These are phyloP conservation scores for Drosophila elegans DNA, from an alignment of 1,140 invertebrate species.

Conservation along the genomic window DNA sequence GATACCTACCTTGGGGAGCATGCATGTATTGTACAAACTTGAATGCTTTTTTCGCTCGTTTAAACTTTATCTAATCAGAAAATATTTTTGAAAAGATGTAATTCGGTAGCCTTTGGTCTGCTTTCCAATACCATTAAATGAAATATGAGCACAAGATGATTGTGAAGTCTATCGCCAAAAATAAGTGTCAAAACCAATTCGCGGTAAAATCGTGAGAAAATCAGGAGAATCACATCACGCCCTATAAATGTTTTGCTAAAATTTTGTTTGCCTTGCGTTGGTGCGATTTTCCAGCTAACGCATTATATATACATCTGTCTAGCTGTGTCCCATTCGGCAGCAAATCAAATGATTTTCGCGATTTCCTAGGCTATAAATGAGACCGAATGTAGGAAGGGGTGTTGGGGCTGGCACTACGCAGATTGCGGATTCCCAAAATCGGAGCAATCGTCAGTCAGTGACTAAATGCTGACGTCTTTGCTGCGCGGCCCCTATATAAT, in stretches of 20 bases:
- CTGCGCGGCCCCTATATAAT: slow-evolving; percentile 36
- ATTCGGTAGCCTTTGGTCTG: background rate
- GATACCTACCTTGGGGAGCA: no score
- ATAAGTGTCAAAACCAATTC: slow-evolving; percentile 40
- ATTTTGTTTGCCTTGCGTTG: slow-evolving; percentile 15
- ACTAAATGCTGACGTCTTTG: slow-evolving; percentile 65
- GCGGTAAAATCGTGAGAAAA: slow-evolving; percentile 29
- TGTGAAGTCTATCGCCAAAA: slow-evolving; percentile 6
- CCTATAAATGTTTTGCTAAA: slow-evolving; percentile 63
- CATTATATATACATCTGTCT: slow-evolving; percentile 15
- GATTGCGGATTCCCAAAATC: slow-evolving; percentile 54
- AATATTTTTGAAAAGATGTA: slow-evolving; percentile 53
- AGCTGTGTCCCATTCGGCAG: slow-evolving; percentile 39
- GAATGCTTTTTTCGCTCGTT: slow-evolving; percentile 45
- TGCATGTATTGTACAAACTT: slow-evolving; percentile 35
- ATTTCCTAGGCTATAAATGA: slow-evolving; percentile 42
- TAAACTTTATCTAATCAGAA: slow-evolving; percentile 33
- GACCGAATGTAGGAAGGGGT: slow-evolving; percentile 27
- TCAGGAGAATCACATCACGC: slow-evolving; percentile 55
- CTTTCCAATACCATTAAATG: slow-evolving; percentile 49
- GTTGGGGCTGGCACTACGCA: slow-evolving; percentile 46
- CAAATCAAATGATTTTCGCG: slow-evolving; percentile 63
- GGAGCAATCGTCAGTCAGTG: slow-evolving; percentile 47
- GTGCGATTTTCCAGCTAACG: slow-evolving; percentile 45
- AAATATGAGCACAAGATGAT: slow-evolving; percentile 30